Evolutionary conservation across 2,888 invertebrate genomes (phyloP).

Genomic region (Morinoia aosen): DNA sequence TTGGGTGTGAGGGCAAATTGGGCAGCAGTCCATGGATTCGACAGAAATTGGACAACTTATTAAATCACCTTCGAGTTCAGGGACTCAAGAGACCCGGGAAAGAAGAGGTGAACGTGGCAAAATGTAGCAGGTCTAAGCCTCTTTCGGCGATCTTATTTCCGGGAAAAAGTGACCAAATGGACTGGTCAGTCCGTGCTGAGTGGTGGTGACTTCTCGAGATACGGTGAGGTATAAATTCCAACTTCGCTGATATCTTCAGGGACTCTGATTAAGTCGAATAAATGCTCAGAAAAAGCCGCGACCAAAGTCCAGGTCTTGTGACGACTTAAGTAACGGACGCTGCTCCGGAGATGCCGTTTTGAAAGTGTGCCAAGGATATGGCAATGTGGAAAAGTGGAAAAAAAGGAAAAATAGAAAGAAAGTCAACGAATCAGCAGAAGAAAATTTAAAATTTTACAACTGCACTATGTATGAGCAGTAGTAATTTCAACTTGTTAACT

Average conservation of each 20-base stretch:
- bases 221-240: constrained; percentile 2
- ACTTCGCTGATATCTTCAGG: constrained; percentile 3
- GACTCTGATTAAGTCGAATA: constrained; percentile 12
- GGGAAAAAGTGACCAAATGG: constrained; percentile 6
- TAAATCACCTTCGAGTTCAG: constrained; percentile 10
- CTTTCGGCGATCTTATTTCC: constrained; percentile 10
- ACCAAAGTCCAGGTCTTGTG: not conserved
- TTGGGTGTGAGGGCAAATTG: constrained; percentile 17
- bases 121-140: not conserved
- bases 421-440: no score
- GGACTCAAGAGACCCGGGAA: not conserved
- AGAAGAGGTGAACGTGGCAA: constrained; percentile 17
- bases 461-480: no score
- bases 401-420: no score
- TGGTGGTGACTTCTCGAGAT: constrained; percentile 10
- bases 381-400: no score
- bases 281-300: not conserved
- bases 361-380: not conserved
- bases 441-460: no score
- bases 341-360: not conserved
- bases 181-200: not conserved
- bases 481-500: no score
- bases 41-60: constrained; percentile 4
- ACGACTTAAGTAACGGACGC: not conserved
- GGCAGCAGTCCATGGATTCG: constrained; percentile 8